Percentiles rank a stretch among this genome's conserved stretches.
These are phyloP conservation scores for Cryptoblepharus egeriae DNA, from an alignment of 2,797 vertebrate species.

Conservation along the genomic window DNA sequence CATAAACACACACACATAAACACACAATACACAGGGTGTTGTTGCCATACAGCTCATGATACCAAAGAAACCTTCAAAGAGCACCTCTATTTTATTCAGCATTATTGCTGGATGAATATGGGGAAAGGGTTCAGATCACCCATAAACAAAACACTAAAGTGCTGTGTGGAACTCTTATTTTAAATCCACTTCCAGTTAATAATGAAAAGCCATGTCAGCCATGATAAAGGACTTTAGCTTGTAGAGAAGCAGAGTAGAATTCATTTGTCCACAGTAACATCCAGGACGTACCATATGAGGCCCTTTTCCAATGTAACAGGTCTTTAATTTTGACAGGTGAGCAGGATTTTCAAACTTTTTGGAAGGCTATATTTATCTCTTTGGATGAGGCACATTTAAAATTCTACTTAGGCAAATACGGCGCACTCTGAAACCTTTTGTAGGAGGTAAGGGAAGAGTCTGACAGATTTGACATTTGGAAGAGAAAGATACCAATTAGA, in stretches of 20 bases:
- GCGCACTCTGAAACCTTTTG: not conserved
- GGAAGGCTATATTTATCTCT: not conserved
- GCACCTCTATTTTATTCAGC: too few species aligned
- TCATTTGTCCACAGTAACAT: not conserved
- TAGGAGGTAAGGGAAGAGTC: not conserved
- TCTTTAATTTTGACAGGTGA: not conserved
- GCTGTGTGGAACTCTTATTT: not conserved
- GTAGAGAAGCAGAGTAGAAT: too few species aligned
- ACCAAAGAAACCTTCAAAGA: too few species aligned
- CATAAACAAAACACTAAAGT: too few species aligned
- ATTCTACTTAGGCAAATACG: not conserved
- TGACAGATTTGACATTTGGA: not conserved
- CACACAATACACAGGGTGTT: too few species aligned
- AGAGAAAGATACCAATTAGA: constrained; percentile 1
- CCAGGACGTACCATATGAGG: not conserved
- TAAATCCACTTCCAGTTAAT: too few species aligned
- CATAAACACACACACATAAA: too few species aligned
- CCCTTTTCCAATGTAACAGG: not conserved
- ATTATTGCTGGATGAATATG: too few species aligned
- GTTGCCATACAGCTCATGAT: too few species aligned
- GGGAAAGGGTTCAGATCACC: too few species aligned
- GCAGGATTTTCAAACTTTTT: not conserved
- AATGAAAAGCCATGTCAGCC: too few species aligned
- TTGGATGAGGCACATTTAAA: not conserved
- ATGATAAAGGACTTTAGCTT: too few species aligned